These are phyloP conservation scores for Phengaris arion DNA, from an alignment of 2,888 invertebrate genomes.

Conservation along the genomic window DNA sequence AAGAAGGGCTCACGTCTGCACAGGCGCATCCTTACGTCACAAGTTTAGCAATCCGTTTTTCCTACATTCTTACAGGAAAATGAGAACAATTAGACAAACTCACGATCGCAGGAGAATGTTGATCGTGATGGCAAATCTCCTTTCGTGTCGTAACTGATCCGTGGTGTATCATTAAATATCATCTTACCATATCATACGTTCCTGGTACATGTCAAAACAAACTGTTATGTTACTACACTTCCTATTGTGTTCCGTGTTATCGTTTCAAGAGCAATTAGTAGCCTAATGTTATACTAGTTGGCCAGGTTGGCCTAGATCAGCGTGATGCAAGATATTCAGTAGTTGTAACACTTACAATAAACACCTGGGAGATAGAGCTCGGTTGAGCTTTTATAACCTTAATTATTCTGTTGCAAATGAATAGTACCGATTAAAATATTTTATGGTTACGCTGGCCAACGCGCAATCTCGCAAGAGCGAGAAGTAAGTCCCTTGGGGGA, in stretches of 20 bases:
- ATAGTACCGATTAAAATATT: neutral
- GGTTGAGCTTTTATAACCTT: neutral
- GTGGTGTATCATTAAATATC: conserved; percentile 31
- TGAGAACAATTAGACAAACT: conserved; percentile 17
- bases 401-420: neutral
- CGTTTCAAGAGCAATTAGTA: conserved; percentile 24
- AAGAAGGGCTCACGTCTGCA: too few species aligned
- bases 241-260: conserved; percentile 26
- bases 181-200: conserved; percentile 27
- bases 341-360: neutral
- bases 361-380: neutral
- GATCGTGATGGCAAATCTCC: conserved; percentile 35
- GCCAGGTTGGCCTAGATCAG: conserved; percentile 21
- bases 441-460: neutral
- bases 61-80: conserved; percentile 13
- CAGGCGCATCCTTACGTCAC: neutral
- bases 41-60: neutral
- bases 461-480: too few species aligned
- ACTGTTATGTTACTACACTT: conserved; percentile 26
- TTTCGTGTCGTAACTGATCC: conserved; percentile 37
- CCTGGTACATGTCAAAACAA: conserved; percentile 29
- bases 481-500: too few species aligned
- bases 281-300: conserved; percentile 10
- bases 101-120: conserved; percentile 27
- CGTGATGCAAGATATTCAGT: conserved; percentile 16